Conservation (phyloP, 2,888 invertebrate species). For the Erebia aethiops region DNA sequence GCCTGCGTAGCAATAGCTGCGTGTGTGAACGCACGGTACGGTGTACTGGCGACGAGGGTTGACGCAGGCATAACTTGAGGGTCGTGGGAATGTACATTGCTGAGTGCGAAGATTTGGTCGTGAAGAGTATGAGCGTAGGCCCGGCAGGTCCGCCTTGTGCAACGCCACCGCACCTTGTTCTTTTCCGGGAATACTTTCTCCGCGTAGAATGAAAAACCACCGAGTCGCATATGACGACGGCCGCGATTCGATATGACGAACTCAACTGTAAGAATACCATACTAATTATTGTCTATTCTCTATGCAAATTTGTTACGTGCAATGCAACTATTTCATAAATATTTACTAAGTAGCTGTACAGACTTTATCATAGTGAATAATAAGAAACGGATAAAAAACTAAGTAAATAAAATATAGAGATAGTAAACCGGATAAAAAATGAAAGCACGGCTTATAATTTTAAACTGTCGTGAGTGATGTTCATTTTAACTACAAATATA, state of each 20-base stretch:
- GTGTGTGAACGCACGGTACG: constrained; percentile 45
- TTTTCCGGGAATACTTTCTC: constrained; percentile 81
- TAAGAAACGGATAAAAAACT: no score
- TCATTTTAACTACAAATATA: no score
- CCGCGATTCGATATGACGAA: constrained; percentile 82
- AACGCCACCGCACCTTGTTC: constrained; percentile 80
- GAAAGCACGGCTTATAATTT: no score
- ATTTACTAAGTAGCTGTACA: neutral
- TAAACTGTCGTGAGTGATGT: no score
- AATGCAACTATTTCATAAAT: neutral
- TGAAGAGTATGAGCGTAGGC: constrained; percentile 80
- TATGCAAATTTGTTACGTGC: neutral
- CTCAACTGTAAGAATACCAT: constrained; percentile 75
- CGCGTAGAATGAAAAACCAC: constrained; percentile 79
- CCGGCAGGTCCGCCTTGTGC: constrained; percentile 78
- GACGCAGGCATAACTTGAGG: constrained; percentile 57
- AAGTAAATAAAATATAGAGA: no score
- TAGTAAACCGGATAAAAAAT: no score
- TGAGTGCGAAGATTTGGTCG: constrained; percentile 77
- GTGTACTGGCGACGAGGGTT: constrained; percentile 45
- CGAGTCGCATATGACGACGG: constrained; percentile 77
- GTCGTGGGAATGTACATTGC: constrained; percentile 77
- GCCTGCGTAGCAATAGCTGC: constrained; percentile 57
- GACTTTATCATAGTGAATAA: no score
- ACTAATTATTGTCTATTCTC: constrained; percentile 53